These are phyloP conservation scores for Urosaurus nigricauda DNA, from an alignment of 2,797 vertebrate species.

Conservation along the genomic window DNA sequence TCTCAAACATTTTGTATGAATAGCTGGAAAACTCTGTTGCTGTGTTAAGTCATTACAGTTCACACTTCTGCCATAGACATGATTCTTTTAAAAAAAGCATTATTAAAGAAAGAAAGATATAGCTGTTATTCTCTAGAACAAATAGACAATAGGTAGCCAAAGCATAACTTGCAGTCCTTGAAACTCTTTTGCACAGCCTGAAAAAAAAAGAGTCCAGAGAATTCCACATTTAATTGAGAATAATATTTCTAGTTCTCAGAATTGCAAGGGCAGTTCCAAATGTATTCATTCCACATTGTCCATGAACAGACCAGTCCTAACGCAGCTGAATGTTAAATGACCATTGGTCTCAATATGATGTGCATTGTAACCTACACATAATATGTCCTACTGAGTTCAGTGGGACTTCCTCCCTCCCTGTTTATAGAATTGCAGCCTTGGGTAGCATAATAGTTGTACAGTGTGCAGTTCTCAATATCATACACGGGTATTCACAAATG, in stretches of 20 bases:
- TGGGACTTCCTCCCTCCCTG: neutral
- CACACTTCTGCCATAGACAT: neutral
- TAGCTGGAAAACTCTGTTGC: conserved; percentile 59
- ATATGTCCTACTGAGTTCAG: neutral
- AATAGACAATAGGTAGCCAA: neutral
- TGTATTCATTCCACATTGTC: neutral
- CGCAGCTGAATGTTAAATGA: neutral
- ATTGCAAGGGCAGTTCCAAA: neutral
- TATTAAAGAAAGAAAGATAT: neutral
- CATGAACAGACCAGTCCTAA: neutral
- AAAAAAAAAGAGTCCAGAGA: neutral
- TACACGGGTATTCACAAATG: neutral
- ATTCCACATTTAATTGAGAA: neutral
- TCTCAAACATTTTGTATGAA: conserved; percentile 53
- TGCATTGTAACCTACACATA: neutral
- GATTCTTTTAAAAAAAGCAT: too few species aligned
- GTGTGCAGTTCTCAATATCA: neutral
- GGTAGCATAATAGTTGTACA: too few species aligned
- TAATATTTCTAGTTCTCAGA: neutral
- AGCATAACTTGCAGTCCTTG: neutral
- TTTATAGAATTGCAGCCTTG: neutral
- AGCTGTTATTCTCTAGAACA: neutral
- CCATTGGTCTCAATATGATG: neutral
- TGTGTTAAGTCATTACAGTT: neutral
- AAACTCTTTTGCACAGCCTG: neutral